Conservation (phyloP, 1,140 invertebrate genomes). For the Sycophaga agraensis region DNA sequence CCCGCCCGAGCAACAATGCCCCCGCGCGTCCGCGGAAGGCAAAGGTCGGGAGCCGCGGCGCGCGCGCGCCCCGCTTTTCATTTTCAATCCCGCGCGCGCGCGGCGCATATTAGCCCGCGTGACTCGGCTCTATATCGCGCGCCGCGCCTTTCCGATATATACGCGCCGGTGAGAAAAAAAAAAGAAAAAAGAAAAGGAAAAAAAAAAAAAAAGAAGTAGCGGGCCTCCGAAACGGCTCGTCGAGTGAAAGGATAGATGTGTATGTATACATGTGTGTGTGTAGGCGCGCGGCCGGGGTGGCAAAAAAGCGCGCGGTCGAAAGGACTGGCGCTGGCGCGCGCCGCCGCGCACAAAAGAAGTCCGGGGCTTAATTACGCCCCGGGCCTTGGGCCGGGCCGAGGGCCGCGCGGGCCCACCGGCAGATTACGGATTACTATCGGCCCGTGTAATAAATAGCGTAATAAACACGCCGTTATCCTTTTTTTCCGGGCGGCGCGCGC, state of each 20-base stretch:
- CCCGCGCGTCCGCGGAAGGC: not conserved
- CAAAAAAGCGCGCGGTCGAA: not conserved
- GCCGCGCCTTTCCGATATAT: too few relatives aligned
- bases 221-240: not conserved
- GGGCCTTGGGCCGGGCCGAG: too few relatives aligned
- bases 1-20: constrained; percentile 10
- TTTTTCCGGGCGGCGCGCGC: not conserved
- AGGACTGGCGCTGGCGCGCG: too few relatives aligned
- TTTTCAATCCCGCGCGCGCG: constrained; percentile 8
- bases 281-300: too few relatives aligned
- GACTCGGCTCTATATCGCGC: constrained; percentile 13
- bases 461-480: not conserved
- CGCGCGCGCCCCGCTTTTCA: not conserved
- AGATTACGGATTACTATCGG: not conserved
- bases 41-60: not conserved
- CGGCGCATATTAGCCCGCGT: constrained; percentile 13
- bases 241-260: constrained; percentile 24
- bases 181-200: too few relatives aligned
- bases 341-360: not conserved
- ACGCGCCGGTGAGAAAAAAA: too few relatives aligned
- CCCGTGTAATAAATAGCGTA: not conserved
- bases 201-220: too few relatives aligned
- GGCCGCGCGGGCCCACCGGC: too few relatives aligned
- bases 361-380: constrained; percentile 6
- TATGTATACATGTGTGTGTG: too few relatives aligned